A percentile compares a stretch with the other conserved stretches of the same genome.
phyloP scores from a whole-genome alignment of 2,888 invertebrate genomes.

The Therioaphis trifolii region DNA sequence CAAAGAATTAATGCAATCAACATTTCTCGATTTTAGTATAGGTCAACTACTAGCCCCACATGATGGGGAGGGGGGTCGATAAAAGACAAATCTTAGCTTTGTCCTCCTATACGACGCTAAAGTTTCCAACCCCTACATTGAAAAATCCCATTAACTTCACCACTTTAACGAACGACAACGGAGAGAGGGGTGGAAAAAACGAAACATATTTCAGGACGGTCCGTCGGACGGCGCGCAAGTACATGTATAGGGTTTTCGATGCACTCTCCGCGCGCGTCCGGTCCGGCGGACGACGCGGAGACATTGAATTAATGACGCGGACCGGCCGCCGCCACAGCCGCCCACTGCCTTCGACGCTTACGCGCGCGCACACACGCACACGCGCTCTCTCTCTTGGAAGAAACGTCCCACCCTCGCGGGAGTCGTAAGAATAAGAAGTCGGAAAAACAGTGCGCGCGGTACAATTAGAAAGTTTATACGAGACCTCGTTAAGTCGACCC shows the following conservation, averaged over 20 bases:
- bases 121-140: too few species aligned
- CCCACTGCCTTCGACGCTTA: background rate
- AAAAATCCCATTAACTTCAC: too few species aligned
- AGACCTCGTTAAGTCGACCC: conserved; percentile 46
- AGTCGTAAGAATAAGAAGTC: conserved; percentile 33
- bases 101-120: too few species aligned
- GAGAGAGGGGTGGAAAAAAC: background rate
- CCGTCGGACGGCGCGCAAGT: background rate
- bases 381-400: too few species aligned
- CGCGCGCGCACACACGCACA: background rate
- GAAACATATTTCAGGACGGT: conserved; percentile 13
- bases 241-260: background rate
- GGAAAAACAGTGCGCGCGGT: background rate
- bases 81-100: too few species aligned
- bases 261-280: background rate
- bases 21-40: too few species aligned
- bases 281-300: background rate
- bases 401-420: background rate
- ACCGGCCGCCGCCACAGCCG: background rate
- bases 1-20: too few species aligned
- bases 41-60: too few species aligned
- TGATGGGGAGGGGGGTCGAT: too few species aligned
- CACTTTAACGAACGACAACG: too few species aligned
- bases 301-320: conserved; percentile 45
- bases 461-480: conserved; percentile 53